These are phyloP conservation scores for Zaprionus capensis DNA, from an alignment of 1,140 invertebrate species.

Conservation along the genomic window DNA sequence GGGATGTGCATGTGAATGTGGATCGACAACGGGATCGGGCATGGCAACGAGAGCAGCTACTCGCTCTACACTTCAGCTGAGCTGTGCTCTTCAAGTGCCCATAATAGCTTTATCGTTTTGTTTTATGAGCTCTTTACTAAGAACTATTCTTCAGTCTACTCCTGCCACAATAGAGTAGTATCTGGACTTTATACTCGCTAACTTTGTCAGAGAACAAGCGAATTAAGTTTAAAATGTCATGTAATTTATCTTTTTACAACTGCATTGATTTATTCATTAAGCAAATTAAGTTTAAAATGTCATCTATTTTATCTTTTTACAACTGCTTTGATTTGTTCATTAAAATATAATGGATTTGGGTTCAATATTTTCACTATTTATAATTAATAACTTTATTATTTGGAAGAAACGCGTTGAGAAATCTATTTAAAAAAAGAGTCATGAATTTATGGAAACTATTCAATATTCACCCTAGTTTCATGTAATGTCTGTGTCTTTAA, in stretches of 20 bases:
- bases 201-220: background rate
- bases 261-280: background rate
- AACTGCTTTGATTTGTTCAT: background rate
- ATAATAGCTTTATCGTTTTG: constrained; percentile 4
- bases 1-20: constrained; percentile 23
- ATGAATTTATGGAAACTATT: too few relatives aligned
- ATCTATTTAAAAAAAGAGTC: too few relatives aligned
- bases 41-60: constrained; percentile 34
- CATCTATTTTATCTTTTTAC: too few relatives aligned
- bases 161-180: background rate
- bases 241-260: too few relatives aligned
- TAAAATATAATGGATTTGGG: too few relatives aligned
- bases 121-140: background rate
- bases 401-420: too few relatives aligned
- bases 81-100: background rate
- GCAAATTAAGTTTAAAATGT: background rate
- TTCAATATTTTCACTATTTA: too few relatives aligned
- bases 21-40: background rate
- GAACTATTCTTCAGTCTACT: background rate
- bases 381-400: too few relatives aligned
- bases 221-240: background rate
- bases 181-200: background rate
- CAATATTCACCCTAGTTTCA: too few relatives aligned
- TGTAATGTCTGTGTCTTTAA: too few relatives aligned
- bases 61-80: constrained; percentile 22